Evolutionary conservation across 2,113 vertebrate species (phyloP).

Genomic region (Gorilla gorilla): DNA sequence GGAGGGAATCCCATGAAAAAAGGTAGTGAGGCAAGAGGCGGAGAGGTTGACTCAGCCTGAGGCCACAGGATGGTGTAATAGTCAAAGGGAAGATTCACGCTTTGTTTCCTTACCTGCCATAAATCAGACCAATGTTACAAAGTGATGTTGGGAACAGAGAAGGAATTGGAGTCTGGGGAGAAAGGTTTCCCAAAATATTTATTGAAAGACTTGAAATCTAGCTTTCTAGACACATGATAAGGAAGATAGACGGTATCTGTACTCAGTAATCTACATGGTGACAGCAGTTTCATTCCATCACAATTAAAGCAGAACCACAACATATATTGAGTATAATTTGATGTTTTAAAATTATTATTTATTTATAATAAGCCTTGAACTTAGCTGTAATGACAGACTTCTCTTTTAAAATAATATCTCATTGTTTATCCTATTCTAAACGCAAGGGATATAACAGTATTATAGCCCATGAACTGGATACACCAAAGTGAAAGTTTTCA

Average conservation of each 20-base stretch:
- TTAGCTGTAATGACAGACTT: background rate
- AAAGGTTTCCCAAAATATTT: background rate
- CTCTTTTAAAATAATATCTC: background rate
- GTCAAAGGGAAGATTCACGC: background rate
- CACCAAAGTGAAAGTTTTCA: background rate
- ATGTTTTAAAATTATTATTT: background rate
- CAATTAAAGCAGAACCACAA: background rate
- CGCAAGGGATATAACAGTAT: background rate
- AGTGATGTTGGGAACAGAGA: background rate
- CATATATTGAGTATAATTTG: background rate
- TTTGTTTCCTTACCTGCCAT: background rate
- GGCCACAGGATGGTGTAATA: background rate
- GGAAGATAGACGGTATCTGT: background rate
- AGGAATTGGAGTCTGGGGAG: background rate
- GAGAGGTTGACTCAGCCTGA: background rate
- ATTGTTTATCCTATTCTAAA: background rate
- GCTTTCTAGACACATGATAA: background rate
- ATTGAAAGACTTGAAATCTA: background rate
- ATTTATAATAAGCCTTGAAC: background rate
- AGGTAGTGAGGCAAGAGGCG: background rate
- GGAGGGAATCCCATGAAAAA: background rate
- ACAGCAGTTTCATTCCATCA: background rate
- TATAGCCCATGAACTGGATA: background rate
- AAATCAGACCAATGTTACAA: background rate
- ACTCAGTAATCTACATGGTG: background rate